Percentiles rank a stretch among this genome's conserved stretches.
Conservation (phyloP, 2,888 invertebrate species). For the Cosmia pyralina region DNA sequence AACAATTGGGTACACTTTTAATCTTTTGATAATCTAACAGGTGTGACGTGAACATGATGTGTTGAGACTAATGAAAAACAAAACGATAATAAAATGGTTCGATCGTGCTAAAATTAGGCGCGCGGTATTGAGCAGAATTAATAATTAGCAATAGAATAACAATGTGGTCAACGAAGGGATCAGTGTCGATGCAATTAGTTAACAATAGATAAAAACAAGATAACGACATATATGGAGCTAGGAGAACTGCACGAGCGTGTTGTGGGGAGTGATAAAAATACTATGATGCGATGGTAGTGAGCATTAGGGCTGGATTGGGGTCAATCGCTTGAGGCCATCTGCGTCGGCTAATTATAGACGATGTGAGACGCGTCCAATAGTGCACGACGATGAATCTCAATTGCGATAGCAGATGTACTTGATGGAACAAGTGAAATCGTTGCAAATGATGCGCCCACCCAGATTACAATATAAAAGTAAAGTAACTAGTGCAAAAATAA, state of each 20-base stretch:
- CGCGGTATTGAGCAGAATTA: constrained; percentile 22
- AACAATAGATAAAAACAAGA: constrained; percentile 53
- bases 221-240: constrained; percentile 65
- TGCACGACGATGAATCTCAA: constrained; percentile 81
- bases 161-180: constrained; percentile 36
- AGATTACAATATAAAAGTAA: constrained; percentile 43
- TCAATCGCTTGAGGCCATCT: constrained; percentile 89
- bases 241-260: constrained; percentile 71
- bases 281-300: constrained; percentile 79
- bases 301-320: constrained; percentile 88
- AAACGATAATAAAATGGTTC: constrained; percentile 52
- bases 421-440: constrained; percentile 67
- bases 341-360: constrained; percentile 88
- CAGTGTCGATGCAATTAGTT: constrained; percentile 34
- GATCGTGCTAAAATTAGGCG: constrained; percentile 43
- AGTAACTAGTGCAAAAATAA: constrained; percentile 29
- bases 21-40: constrained; percentile 40
- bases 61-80: constrained; percentile 48
- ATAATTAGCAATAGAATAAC: constrained; percentile 33
- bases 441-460: constrained; percentile 63
- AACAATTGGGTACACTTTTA: constrained; percentile 23
- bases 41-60: constrained; percentile 16
- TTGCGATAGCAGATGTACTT: constrained; percentile 76
- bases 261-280: constrained; percentile 85
- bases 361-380: constrained; percentile 81